Conservation (phyloP, 2,888 invertebrate species). For the Sphaeridia pumilis region DNA sequence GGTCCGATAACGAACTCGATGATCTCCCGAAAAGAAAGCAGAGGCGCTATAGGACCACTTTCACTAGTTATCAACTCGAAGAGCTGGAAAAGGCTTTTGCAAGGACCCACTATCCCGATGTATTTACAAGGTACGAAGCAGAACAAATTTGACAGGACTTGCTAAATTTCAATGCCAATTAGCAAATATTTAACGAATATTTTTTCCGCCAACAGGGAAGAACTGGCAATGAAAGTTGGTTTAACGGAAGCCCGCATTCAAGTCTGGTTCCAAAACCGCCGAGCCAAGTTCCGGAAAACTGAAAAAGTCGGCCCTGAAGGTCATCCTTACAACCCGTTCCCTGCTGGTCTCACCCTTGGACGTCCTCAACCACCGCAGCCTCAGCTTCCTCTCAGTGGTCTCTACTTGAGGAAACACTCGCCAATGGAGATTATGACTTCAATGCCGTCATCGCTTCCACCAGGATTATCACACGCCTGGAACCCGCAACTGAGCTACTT, state of each 20-base stretch:
- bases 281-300: conserved; percentile 86
- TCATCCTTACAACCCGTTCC: conserved; percentile 78
- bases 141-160: not conserved
- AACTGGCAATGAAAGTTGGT: conserved; percentile 88
- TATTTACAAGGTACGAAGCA: conserved; percentile 74
- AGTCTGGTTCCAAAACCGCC: conserved; percentile 89
- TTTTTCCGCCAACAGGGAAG: conserved; percentile 57
- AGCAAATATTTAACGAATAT: no score
- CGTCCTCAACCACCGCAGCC: conserved; percentile 50
- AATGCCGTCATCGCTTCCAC: conserved; percentile 24
- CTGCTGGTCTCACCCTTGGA: conserved; percentile 45
- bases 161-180: no score
- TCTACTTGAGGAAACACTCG: conserved; percentile 49
- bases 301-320: conserved; percentile 83
- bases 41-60: conserved; percentile 81
- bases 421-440: conserved; percentile 24
- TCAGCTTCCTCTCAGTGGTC: conserved; percentile 65
- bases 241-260: conserved; percentile 88
- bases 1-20: conserved; percentile 22
- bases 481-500: conserved; percentile 38
- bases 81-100: conserved; percentile 95
- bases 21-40: conserved; percentile 69
- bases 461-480: conserved; percentile 38
- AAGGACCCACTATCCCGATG: conserved; percentile 94
- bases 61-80: conserved; percentile 87